Conservation (phyloP, 2,797 vertebrate genomes). For the Mus spretus region DNA sequence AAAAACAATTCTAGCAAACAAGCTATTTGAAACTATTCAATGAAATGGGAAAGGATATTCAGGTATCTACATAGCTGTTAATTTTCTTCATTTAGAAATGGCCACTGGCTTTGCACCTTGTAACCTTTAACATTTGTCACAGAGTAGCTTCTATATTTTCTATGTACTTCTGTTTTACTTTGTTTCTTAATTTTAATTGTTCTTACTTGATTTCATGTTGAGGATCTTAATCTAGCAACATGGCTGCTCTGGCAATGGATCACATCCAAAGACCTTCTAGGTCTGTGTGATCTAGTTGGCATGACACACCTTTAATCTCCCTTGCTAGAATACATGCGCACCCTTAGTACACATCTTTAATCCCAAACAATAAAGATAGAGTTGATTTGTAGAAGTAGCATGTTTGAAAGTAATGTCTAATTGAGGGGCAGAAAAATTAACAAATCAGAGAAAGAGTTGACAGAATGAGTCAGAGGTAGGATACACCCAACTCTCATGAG, state of each 20-base stretch:
- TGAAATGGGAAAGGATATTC: conserved; percentile 44
- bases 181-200: conserved; percentile 63
- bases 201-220: conserved; percentile 16
- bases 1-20: conserved; percentile 74
- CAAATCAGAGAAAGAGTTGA: neutral
- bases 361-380: neutral
- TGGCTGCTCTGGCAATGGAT: neutral
- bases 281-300: neutral
- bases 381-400: neutral
- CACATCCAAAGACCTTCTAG: neutral
- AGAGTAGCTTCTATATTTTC: conserved; percentile 6
- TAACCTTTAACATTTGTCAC: conserved; percentile 43
- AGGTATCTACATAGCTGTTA: neutral
- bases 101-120: neutral
- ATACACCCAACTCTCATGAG: neutral
- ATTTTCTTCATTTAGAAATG: conserved; percentile 34
- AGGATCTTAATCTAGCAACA: neutral
- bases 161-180: conserved; percentile 50
- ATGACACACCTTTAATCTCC: neutral
- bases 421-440: neutral
- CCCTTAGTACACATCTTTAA: neutral
- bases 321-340: neutral
- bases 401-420: neutral
- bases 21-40: conserved; percentile 48
- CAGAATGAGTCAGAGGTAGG: neutral